Base-by-base conservation (phyloP, 2,888 invertebrate genomes). In the Torymus texanus region DNA sequence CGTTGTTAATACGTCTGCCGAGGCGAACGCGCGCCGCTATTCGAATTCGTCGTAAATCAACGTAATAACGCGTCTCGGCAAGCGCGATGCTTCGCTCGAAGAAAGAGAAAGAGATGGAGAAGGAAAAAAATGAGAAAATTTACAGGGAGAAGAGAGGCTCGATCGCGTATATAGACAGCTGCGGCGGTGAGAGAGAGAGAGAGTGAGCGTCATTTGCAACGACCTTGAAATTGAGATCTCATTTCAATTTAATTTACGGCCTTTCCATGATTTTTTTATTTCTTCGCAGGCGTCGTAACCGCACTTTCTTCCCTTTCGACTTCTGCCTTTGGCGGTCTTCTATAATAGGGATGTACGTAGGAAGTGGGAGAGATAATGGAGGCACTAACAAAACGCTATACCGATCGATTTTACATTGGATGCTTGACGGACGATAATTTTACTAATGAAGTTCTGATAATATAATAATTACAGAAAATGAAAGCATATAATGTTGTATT, bases 11-110 rank as follows among this genome's bases (percentile, higher is more conserved):
- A 84, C 83, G 82, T 83, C 82, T 83, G 71, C 75, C 82, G 82
- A 80, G 78, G 78, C 13, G n/a, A 12, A 14, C 62, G 24, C 13
- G 65, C 65, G 74, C 24, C 75, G 81, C 81, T 82, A 81, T 82
- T 84, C 83, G 82, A 83, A 82, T 83, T 82, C 82, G 81, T 67
- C 81, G 81, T 85, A 85, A 85, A 84, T 85, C 84, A 84, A 84
- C 83, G 82, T 83, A 83, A 84, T 84, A 83, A 82, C 79, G 77
- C 75, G 50, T n/a, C 41, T 16, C 51, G 66, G 75, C 63, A 68
- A 72, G 81, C 70, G 61, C 70, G 67, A 16, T 58, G 71, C 56
- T 66, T 61, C 18, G 73, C 12, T 8, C 41, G 41, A 41, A 41
- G 41, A 41, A 41, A 29, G 70, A 75, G 51, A 70, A 50, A 65